phyloP scores from a whole-genome alignment of 2,113 vertebrate genomes.

The Spilogale gracilis region DNA sequence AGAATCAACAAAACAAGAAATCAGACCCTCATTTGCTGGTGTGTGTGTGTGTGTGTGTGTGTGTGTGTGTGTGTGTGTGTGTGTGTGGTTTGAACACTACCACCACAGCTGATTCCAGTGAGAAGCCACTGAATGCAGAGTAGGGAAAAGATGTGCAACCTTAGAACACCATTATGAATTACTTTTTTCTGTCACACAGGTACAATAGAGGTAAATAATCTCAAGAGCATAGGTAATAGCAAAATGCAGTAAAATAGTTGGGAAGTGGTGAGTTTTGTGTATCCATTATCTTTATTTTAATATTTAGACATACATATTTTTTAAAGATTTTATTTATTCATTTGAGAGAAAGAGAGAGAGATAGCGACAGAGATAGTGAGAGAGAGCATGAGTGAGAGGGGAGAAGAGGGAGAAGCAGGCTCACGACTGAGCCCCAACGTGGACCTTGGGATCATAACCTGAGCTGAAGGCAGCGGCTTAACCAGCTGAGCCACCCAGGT shows the following conservation, averaged over 20 bases:
- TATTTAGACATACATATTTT: not conserved
- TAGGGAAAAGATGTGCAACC: not conserved
- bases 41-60: not conserved
- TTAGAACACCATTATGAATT: not conserved
- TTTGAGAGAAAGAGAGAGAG: not conserved
- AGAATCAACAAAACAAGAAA: not conserved
- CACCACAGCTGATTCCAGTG: no score
- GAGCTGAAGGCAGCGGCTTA: not conserved
- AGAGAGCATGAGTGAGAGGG: not conserved
- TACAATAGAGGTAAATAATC: not conserved
- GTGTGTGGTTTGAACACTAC: not conserved
- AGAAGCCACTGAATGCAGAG: not conserved
- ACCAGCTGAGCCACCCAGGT: not conserved
- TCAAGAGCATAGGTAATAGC: not conserved
- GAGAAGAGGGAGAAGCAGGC: not conserved
- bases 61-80: not conserved
- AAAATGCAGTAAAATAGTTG: not conserved
- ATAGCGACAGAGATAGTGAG: not conserved
- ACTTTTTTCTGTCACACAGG: not conserved
- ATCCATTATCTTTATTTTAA: not conserved
- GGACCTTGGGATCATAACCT: not conserved
- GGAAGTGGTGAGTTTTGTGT: not conserved
- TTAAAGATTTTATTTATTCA: not conserved
- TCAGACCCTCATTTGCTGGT: not conserved
- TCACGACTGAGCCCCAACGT: not conserved